phyloP scores from a whole-genome alignment of 2,113 vertebrate species.

The Mastomys natalensis region DNA sequence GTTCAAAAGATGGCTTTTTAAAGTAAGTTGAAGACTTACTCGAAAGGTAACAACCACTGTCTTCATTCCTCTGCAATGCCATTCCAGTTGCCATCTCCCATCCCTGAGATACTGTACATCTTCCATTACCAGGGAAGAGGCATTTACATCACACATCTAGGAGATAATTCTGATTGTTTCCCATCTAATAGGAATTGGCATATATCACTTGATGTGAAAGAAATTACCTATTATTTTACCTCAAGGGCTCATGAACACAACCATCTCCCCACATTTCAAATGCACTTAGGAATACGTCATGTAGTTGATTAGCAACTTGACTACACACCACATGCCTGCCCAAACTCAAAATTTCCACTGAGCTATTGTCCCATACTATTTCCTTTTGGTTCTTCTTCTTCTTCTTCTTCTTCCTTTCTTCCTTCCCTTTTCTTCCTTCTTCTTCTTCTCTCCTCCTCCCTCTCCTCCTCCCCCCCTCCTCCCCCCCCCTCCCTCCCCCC shows the following conservation, averaged over 20 bases:
- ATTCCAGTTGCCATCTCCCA: not conserved
- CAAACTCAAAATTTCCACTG: slow-evolving; percentile 1
- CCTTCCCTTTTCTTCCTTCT: too few species aligned
- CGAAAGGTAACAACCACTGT: not conserved
- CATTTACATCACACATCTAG: slow-evolving; percentile 59
- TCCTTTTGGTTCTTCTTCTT: not conserved
- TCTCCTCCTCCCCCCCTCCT: too few species aligned
- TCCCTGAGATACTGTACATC: not conserved
- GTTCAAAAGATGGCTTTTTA: not conserved
- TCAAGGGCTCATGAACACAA: slow-evolving; percentile 59
- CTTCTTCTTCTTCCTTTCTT: not conserved
- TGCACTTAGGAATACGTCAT: slow-evolving; percentile 64
- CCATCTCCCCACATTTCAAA: slow-evolving; percentile 65
- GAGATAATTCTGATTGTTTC: slow-evolving; percentile 66
- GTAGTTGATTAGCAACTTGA: slow-evolving; percentile 26
- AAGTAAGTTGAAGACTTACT: slow-evolving; percentile 40
- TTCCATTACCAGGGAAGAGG: not conserved
- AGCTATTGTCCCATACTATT: slow-evolving; percentile 2
- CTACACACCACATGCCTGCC: not conserved
- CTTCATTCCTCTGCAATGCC: not conserved
- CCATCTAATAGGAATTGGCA: slow-evolving; percentile 78
- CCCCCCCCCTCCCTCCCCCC: too few species aligned
- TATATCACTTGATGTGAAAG: slow-evolving; percentile 71
- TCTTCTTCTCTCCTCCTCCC: too few species aligned
- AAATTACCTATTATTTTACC: slow-evolving; percentile 68